Evolutionary conservation across 2,113 vertebrate genomes (phyloP).

Genomic region (Buteo buteo): DNA sequence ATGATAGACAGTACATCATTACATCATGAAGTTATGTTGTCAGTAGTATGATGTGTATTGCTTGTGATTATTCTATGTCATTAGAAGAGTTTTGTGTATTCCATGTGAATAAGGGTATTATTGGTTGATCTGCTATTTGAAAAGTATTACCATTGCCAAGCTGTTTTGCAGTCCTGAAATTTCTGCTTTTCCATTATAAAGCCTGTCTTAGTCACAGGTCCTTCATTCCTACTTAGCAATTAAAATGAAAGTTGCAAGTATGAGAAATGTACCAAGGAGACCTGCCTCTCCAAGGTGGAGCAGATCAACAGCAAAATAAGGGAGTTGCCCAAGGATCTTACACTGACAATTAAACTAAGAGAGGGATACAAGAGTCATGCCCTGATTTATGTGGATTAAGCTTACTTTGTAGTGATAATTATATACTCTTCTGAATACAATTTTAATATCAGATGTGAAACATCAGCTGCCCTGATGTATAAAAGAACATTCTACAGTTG

Average conservation of each 20-base stretch:
- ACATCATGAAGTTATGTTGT: neutral
- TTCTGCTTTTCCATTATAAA: neutral
- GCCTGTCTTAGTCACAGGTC: neutral
- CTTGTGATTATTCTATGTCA: neutral
- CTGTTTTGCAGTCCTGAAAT: neutral
- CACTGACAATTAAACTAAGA: conserved; percentile 33
- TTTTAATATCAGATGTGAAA: conserved; percentile 52
- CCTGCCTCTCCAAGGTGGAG: neutral
- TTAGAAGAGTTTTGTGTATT: neutral
- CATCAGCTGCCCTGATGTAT: conserved; percentile 25
- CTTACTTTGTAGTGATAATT: conserved; percentile 63
- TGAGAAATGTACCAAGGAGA: neutral
- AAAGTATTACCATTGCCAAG: neutral
- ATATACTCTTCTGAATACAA: conserved; percentile 23
- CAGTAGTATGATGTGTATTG: neutral
- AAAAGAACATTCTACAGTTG: conserved; percentile 21
- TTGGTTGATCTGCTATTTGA: neutral
- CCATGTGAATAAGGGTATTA: neutral
- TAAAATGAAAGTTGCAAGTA: conserved; percentile 29
- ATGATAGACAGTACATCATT: neutral
- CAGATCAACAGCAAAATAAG: conserved; percentile 42
- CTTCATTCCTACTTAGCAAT: conserved; percentile 26
- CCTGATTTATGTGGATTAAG: conserved; percentile 53
- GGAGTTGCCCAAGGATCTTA: conserved; percentile 23
- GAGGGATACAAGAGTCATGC: conserved; percentile 24